These are phyloP conservation scores for Protaetia brevitarsis DNA, from an alignment of 1,140 invertebrate genomes.

Conservation along the genomic window DNA sequence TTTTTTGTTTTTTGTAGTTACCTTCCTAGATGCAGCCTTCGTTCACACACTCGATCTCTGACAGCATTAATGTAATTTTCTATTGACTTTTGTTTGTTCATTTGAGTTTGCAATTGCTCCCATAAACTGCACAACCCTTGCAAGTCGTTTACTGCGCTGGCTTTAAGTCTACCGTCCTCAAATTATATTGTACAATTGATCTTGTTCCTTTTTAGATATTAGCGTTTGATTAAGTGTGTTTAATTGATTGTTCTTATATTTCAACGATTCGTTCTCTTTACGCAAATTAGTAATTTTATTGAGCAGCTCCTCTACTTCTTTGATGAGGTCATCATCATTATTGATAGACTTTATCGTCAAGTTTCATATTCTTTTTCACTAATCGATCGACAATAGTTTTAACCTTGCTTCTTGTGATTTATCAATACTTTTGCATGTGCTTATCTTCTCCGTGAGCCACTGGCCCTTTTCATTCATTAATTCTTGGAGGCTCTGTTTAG, in stretches of 20 bases:
- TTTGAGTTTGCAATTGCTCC: not conserved
- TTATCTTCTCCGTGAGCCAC: not conserved
- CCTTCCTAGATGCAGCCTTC: not conserved
- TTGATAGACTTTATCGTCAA: not conserved
- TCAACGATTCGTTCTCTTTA: not conserved
- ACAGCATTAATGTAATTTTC: not conserved
- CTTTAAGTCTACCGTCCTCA: not conserved
- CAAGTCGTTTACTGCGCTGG: not conserved
- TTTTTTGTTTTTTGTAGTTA: too few species aligned
- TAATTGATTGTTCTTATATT: not conserved
- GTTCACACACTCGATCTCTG: not conserved
- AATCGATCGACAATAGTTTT: not conserved
- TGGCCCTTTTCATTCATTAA: not conserved
- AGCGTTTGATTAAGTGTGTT: not conserved
- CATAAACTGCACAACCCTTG: not conserved
- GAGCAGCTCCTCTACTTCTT: not conserved
- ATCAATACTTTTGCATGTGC: not conserved
- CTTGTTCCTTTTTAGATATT: not conserved
- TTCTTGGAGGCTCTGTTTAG: not conserved
- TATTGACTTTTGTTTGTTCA: not conserved
- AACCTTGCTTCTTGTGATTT: not conserved
- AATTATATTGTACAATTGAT: not conserved
- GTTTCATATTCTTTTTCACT: not conserved
- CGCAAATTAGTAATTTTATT: not conserved
- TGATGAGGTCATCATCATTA: not conserved